Percentiles rank a stretch among this genome's conserved stretches.
These are phyloP conservation scores for Eupithecia pulchellata DNA, from an alignment of 2,888 invertebrate species.

Conservation along the genomic window DNA sequence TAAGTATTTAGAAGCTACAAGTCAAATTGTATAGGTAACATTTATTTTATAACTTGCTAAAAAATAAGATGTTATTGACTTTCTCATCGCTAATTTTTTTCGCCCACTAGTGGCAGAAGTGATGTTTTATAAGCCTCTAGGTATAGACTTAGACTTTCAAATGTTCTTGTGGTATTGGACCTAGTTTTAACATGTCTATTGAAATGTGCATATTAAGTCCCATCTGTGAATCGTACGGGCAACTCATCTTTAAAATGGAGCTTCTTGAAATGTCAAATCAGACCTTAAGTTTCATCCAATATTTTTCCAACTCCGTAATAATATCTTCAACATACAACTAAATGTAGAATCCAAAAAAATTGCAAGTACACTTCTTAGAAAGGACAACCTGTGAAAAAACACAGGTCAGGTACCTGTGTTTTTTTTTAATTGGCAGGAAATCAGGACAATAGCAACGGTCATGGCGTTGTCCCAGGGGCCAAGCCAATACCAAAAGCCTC, in stretches of 20 bases:
- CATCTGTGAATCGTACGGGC: background rate
- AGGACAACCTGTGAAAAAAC: conserved; percentile 36
- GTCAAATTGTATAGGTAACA: no score
- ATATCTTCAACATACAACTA: conserved; percentile 12
- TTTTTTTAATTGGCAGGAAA: conserved; percentile 70
- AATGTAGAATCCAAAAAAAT: conserved; percentile 22
- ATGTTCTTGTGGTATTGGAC: background rate
- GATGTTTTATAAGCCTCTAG: background rate
- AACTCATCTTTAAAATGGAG: background rate
- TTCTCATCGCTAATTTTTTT: no score
- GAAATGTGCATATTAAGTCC: background rate
- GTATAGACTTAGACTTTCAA: background rate
- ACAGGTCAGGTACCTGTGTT: conserved; percentile 62
- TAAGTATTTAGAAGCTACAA: no score
- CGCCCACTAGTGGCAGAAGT: no score
- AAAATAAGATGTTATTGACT: no score
- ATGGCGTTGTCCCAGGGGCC: conserved; percentile 46
- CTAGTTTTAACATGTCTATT: background rate
- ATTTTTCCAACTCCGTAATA: background rate
- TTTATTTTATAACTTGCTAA: no score
- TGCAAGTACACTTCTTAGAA: conserved; percentile 37
- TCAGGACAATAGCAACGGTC: conserved; percentile 73
- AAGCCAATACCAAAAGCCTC: conserved; percentile 31
- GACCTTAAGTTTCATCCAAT: background rate
- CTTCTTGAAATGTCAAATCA: background rate